These are phyloP conservation scores for Sturnira hondurensis DNA, from an alignment of 2,113 vertebrate genomes.

Conservation along the genomic window DNA sequence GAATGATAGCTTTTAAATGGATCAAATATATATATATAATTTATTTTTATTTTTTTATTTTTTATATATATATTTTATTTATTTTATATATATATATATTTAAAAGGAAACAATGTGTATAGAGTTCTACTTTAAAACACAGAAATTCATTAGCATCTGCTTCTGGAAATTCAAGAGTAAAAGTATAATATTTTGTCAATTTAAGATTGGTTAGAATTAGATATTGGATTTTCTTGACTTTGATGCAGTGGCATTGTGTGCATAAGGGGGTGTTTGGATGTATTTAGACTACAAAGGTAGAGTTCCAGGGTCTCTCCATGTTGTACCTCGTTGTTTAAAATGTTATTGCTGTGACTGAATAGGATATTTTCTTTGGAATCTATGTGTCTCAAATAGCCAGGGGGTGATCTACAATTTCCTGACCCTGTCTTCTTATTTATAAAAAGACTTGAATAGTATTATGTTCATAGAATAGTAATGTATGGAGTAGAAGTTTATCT, in stretches of 20 bases:
- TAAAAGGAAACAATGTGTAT: background rate
- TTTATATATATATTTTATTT: too few species aligned
- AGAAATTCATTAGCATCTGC: background rate
- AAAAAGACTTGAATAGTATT: slow-evolving; percentile 15
- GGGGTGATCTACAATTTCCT: background rate
- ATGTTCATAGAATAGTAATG: background rate
- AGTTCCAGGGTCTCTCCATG: background rate
- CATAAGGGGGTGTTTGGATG: background rate
- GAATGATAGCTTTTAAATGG: background rate
- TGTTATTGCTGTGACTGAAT: background rate
- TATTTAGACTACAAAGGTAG: background rate
- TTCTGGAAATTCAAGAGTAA: slow-evolving; percentile 33
- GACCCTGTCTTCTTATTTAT: slow-evolving; percentile 24
- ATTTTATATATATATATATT: too few species aligned
- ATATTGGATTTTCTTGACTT: slow-evolving; percentile 4
- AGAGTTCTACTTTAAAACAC: background rate
- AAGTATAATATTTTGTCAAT: background rate
- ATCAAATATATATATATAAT: background rate
- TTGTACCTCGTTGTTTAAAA: slow-evolving; percentile 13
- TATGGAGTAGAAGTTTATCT: slow-evolving; percentile 17
- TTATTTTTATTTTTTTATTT: too few species aligned
- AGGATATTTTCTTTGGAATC: slow-evolving; percentile 41
- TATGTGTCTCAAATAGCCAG: background rate
- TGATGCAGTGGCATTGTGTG: background rate
- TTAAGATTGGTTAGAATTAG: background rate